phyloP scores from a whole-genome alignment of 2,888 invertebrate species.

The Drosophila hawaiiensis region DNA sequence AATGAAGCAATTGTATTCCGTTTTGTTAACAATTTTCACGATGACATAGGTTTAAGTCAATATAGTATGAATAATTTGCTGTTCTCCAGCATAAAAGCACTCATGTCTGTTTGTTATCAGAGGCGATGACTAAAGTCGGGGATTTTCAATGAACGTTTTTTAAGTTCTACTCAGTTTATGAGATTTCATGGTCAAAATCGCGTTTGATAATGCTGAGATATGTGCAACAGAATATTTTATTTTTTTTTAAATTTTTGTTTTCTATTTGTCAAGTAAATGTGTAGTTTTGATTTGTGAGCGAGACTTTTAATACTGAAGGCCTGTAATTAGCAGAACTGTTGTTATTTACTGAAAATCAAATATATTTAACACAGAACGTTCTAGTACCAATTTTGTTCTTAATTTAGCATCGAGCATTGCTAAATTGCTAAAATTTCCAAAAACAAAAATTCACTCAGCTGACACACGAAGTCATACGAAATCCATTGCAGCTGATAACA shows the following conservation, averaged over 20 bases:
- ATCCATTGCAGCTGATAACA: slow-evolving; percentile 46
- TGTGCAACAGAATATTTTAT: not conserved
- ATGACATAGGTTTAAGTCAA: slow-evolving; percentile 13
- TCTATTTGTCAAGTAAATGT: slow-evolving; percentile 7
- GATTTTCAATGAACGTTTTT: slow-evolving; percentile 23
- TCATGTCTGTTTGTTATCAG: slow-evolving; percentile 30
- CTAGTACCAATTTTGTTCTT: not conserved
- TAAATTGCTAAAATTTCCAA: slow-evolving; percentile 40
- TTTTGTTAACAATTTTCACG: slow-evolving; percentile 2
- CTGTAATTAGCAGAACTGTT: not conserved
- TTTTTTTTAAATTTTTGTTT: not conserved
- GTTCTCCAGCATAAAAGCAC: slow-evolving; percentile 9
- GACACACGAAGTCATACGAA: slow-evolving; percentile 23
- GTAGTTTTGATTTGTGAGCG: not conserved
- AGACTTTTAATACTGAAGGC: not conserved
- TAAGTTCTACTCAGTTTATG: not conserved
- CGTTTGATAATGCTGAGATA: slow-evolving; percentile 5
- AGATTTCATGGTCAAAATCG: slow-evolving; percentile 12
- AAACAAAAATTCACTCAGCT: slow-evolving; percentile 12
- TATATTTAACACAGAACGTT: slow-evolving; percentile 10
- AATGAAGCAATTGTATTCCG: slow-evolving; percentile 9
- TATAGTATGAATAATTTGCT: slow-evolving; percentile 11
- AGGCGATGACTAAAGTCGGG: slow-evolving; percentile 36
- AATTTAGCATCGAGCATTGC: slow-evolving; percentile 25
- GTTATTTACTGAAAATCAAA: not conserved